These are phyloP conservation scores for Cylas formicarius DNA, from an alignment of 1,140 invertebrate genomes.

Conservation along the genomic window DNA sequence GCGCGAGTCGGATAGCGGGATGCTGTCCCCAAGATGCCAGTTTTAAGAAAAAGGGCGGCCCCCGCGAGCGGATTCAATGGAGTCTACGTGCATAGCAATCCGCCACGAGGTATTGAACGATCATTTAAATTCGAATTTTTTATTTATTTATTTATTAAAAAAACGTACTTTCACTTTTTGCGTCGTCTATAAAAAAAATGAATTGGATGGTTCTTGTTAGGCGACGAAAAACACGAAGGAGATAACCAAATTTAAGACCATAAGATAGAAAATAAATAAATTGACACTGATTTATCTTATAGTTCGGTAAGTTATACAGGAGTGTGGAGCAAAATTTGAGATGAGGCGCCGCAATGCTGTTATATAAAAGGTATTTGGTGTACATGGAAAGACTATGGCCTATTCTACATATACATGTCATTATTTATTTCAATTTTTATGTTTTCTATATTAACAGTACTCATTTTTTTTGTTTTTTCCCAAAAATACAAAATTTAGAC, in stretches of 20 bases:
- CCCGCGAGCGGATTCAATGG: constrained; percentile 39
- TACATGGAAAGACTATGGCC: no score
- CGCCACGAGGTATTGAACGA: constrained; percentile 48
- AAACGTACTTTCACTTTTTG: neutral
- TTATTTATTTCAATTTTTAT: no score
- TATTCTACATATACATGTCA: no score
- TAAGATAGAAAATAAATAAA: neutral
- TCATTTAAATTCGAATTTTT: constrained; percentile 9
- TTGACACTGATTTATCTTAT: neutral
- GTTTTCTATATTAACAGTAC: no score
- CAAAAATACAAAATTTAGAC: no score
- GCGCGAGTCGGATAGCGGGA: no score
- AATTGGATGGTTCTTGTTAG: neutral
- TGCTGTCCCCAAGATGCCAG: constrained; percentile 18
- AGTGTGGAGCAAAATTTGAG: no score
- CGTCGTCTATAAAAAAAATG: neutral
- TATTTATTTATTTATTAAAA: constrained; percentile 6
- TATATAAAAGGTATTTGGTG: no score
- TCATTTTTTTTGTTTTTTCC: no score
- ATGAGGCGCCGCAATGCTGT: no score
- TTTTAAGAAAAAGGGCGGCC: constrained; percentile 18
- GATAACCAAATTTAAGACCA: constrained; percentile 2
- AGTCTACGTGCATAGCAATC: constrained; percentile 50
- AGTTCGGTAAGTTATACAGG: no score
- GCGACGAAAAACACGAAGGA: neutral